Conservation (phyloP, 2,113 vertebrate species). For the Callionymus lyra region DNA sequence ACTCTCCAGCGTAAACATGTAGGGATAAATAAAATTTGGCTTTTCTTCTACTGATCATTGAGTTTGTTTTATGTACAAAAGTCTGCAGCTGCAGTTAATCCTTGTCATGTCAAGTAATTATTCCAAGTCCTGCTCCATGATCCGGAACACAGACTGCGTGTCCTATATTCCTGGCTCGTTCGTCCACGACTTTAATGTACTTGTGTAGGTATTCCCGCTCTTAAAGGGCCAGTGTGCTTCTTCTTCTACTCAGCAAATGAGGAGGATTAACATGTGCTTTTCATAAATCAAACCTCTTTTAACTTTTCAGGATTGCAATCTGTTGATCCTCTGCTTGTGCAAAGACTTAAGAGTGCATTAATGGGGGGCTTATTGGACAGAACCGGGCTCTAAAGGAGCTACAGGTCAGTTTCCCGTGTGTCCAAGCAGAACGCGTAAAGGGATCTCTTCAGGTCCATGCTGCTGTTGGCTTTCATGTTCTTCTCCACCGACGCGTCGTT, state of each 20-base stretch:
- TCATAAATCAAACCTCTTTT: constrained; percentile 31
- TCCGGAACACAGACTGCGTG: constrained; percentile 11
- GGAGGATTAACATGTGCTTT: constrained; percentile 41
- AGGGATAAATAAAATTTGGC: constrained; percentile 32
- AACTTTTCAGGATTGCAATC: constrained; percentile 33
- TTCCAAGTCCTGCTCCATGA: constrained; percentile 19
- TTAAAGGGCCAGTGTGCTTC: constrained; percentile 25
- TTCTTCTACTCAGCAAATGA: constrained; percentile 23
- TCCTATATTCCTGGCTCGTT: constrained; percentile 6
- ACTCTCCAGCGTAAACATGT: constrained; percentile 36
- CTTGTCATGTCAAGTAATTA: constrained; percentile 27
- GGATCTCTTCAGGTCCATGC: constrained; percentile 78
- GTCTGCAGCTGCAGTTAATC: constrained; percentile 26
- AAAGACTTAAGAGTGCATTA: constrained; percentile 33
- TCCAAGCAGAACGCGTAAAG: constrained; percentile 89
- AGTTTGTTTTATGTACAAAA: constrained; percentile 26
- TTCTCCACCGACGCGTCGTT: constrained; percentile 72
- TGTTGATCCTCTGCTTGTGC: constrained; percentile 38
- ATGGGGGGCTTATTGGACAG: constrained; percentile 7
- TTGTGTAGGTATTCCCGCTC: constrained; percentile 4
- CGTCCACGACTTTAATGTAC: neutral
- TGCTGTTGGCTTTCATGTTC: constrained; percentile 84
- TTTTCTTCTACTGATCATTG: constrained; percentile 12
- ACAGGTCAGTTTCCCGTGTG: constrained; percentile 87
- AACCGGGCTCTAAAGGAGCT: constrained; percentile 11